Base-by-base conservation (phyloP, 2,888 invertebrate genomes). In the Phanerotoma sp. region DNA sequence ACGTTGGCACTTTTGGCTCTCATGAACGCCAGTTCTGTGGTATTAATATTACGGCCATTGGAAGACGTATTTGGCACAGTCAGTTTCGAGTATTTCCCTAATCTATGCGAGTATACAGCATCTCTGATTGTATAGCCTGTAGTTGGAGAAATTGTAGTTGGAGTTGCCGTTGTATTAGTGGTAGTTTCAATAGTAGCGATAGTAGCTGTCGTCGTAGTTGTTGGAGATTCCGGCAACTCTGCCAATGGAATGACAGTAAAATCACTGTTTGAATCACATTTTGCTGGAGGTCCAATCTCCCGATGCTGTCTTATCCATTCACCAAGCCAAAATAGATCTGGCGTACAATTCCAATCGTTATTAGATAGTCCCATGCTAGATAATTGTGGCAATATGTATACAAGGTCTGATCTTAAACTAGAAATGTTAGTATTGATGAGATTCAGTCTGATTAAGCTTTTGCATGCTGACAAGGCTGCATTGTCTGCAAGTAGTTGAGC, bases 291-390 rank as follows among this genome's bases (percentile, higher is more conserved):
- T 52, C 76, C 72, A 3, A 58, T 57, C 1, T 80, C 78, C 28
- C 78, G 74, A 57, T 81, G 80, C 21, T 79, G 74, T 33, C 79
- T 80, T 79, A 89, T 82, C 89, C 89, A 90, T 56, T 83, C 81
- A 22, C 83, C 84, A 1, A 87, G 69, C 87, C 86, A 87, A 58
- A 83, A 76, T 56, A 86, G 79, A 22, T 83, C 81, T 3, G 15
- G 71, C 42, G 81, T 83, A 73, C 91, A 92, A 68, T 87, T 85
- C 77, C 90, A 83, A 20, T 82, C 80, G 73, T 92, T 92, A 5
- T 86, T 87, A 52, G 83, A 82, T 53, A 92, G 74, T 64, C 86
- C 81, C 44, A 91, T 75, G 16, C 82, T 80, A 63, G 84, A 83
- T 46, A 92, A 74, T 69, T 88, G 85, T 0, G 87, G 86, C 61